Evolutionary conservation across 64 coral and sea anemone genomes (phyloP).

Genomic region (Montipora capricornis): DNA sequence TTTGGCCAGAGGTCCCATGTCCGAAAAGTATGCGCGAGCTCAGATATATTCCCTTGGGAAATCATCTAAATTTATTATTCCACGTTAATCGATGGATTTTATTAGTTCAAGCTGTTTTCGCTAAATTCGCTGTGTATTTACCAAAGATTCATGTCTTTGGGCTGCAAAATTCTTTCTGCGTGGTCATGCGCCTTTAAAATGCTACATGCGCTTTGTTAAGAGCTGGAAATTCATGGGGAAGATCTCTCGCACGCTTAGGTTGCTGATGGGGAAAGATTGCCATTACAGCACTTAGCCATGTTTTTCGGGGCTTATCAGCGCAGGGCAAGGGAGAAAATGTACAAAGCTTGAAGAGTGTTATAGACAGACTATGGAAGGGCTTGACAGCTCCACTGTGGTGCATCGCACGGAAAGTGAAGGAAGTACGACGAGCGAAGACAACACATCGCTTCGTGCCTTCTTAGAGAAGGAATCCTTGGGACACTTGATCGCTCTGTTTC

Average conservation of each 20-base stretch:
- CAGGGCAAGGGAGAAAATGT: background rate
- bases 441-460: conserved; percentile 60
- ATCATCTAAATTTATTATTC: background rate
- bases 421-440: conserved; percentile 76
- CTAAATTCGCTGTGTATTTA: background rate
- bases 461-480: conserved; percentile 76
- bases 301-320: background rate
- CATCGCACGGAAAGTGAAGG: conserved; percentile 60
- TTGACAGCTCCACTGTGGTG: background rate
- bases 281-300: background rate
- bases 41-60: background rate
- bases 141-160: background rate
- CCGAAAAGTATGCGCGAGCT: background rate
- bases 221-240: background rate
- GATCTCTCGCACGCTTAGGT: background rate
- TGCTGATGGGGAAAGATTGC: background rate
- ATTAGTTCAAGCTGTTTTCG: background rate
- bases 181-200: background rate
- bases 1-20: background rate
- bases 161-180: background rate
- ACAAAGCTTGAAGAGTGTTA: background rate
- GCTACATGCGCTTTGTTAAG: background rate
- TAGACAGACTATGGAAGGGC: background rate
- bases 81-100: background rate
- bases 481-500: conserved; percentile 74